These are phyloP conservation scores for Meghimatium bilineatum DNA, from an alignment of 2,888 invertebrate genomes.

Conservation along the genomic window DNA sequence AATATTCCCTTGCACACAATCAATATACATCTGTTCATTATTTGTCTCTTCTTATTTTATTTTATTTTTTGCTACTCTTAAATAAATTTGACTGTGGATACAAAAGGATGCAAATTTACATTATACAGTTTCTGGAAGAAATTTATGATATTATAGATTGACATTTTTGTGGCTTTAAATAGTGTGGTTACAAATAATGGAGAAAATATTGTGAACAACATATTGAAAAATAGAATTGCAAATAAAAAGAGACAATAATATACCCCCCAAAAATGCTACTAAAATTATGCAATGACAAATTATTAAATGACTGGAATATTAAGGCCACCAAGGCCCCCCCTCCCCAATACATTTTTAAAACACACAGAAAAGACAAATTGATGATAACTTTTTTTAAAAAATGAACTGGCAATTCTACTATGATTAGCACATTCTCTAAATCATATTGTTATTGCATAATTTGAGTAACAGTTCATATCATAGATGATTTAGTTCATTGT, in stretches of 20 bases:
- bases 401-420: background rate
- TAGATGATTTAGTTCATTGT: background rate
- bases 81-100: background rate
- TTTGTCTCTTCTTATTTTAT: background rate
- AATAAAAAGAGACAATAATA: background rate
- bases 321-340: too few species aligned
- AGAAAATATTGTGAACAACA: background rate
- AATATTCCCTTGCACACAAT: background rate
- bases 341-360: too few species aligned
- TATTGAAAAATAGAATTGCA: background rate
- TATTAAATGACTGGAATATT: background rate
- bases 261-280: background rate
- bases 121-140: background rate
- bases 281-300: constrained; percentile 1
- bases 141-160: background rate
- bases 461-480: background rate
- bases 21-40: background rate
- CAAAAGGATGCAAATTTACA: background rate
- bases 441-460: background rate
- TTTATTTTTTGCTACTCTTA: background rate
- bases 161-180: background rate
- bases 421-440: background rate
- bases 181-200: background rate
- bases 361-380: background rate
- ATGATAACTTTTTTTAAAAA: background rate